Base-by-base conservation (phyloP, 1,140 invertebrate species). In the Heliconius himera region DNA sequence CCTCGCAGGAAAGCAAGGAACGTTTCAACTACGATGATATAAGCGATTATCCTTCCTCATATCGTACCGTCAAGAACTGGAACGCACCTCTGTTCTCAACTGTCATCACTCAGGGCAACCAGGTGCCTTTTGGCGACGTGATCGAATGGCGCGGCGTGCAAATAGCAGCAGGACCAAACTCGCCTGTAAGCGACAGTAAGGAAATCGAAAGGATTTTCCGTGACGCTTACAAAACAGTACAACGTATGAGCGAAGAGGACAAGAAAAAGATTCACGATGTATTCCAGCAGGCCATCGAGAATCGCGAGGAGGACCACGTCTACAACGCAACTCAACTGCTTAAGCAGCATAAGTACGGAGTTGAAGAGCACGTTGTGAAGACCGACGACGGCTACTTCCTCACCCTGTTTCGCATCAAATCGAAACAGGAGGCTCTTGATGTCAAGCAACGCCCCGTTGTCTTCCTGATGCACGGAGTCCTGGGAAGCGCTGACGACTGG, bases 401-500 rank as follows among this genome's bases (percentile, higher is more conserved):
- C 54, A 95, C 93, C 49, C 80, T 96, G 66, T 95, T 96, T 88
- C 93, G 96, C 77, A 96, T 97, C 73, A 93, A 95, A 1, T 87
- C 94, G 33, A 86, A 86, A 70, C 78, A 84, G 38, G 78, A 80
- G 9, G 54, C 81, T 29, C 41, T 38, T 20, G 77, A 71, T 36
- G 79, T 54, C 73, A 87, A 70, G 16, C 71, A 81, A 13, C 78
- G 78, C 11, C 90, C 89, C 20, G 94, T 95, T 2, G 95, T 96
- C 1, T 95, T 96, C 77, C 83, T 97, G 20, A 96, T 97, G 93
- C 97, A 97, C 87, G 97, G 96, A 20, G 84, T 97, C 2, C 87
- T 96, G 8, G 95, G 95, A n/a, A 95, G 95, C 78, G 95, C 96
- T 18, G 94, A 96, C 22, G 96, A 96, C 87, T 97, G 94, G 94